phyloP scores from a whole-genome alignment of 2,113 vertebrate species.

The Gymnocephalus cernua region DNA sequence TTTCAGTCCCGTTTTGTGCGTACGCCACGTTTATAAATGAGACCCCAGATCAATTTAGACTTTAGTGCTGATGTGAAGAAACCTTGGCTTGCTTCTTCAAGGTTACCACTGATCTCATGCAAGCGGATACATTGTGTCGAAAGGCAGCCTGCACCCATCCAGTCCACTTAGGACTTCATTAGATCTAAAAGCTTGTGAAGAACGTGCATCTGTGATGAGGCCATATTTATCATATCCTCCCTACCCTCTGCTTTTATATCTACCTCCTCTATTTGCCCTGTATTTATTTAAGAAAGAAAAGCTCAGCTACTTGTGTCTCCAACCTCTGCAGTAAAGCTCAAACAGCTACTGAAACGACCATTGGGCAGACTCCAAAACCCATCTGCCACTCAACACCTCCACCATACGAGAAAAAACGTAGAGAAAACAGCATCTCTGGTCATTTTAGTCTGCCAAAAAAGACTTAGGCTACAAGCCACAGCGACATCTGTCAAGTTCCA shows the following conservation, averaged over 20 bases:
- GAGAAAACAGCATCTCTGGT: neutral
- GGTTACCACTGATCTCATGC: conserved; percentile 62
- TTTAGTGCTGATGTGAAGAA: conserved; percentile 61
- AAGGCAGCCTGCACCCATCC: conserved; percentile 33
- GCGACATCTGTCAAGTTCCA: neutral
- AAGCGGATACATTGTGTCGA: neutral
- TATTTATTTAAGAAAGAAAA: neutral
- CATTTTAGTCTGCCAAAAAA: neutral
- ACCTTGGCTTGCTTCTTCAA: conserved; percentile 53
- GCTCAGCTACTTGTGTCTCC: neutral
- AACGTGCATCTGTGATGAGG: conserved; percentile 37
- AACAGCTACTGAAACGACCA: neutral
- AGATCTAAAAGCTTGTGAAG: conserved; percentile 39
- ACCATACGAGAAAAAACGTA: neutral
- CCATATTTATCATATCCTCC: conserved; percentile 17
- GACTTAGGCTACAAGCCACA: too few relatives aligned
- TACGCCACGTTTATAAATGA: too few relatives aligned
- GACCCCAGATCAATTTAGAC: conserved; percentile 66
- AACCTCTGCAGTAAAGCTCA: conserved; percentile 11
- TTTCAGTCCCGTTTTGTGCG: too few relatives aligned
- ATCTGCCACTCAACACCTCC: neutral
- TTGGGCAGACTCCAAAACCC: neutral
- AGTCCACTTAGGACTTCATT: conserved; percentile 48
- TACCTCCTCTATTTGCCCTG: conserved; percentile 21
- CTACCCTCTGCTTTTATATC: conserved; percentile 10